These are phyloP conservation scores for Caradrina kadenii DNA, from an alignment of 2,888 invertebrate species.

Conservation along the genomic window DNA sequence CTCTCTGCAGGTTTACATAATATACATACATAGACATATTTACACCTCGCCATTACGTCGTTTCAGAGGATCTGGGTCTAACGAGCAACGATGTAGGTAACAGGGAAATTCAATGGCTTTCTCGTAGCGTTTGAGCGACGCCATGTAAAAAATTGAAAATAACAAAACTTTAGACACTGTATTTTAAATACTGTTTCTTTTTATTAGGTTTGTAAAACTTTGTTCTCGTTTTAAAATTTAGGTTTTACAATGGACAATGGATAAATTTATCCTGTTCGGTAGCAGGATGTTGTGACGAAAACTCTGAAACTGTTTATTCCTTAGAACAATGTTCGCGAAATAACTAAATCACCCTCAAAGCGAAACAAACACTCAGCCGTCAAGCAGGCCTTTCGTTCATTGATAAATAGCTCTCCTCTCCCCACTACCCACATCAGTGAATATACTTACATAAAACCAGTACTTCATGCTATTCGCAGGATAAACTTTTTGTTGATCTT, in stretches of 20 bases:
- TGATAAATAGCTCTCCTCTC: slow-evolving; percentile 51
- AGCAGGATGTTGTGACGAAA: slow-evolving; percentile 5
- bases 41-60: not conserved
- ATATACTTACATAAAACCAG: slow-evolving; percentile 50
- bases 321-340: slow-evolving; percentile 17
- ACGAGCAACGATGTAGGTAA: slow-evolving; percentile 48
- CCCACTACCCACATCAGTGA: slow-evolving; percentile 34
- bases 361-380: slow-evolving; percentile 38
- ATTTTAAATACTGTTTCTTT: not conserved
- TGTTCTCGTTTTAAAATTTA: not conserved
- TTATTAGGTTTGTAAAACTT: not conserved
- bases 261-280: not conserved
- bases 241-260: not conserved
- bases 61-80: slow-evolving; percentile 23
- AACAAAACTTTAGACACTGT: not conserved
- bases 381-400: slow-evolving; percentile 45
- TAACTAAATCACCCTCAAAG: slow-evolving; percentile 32
- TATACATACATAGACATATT: not conserved
- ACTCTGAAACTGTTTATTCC: slow-evolving; percentile 17
- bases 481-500: slow-evolving; percentile 56
- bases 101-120: slow-evolving; percentile 46
- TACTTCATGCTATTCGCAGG: slow-evolving; percentile 31
- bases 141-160: slow-evolving; percentile 20
- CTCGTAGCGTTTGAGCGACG: slow-evolving; percentile 35
- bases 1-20: slow-evolving; percentile 6